A percentile compares a stretch with the other conserved stretches of the same genome.
Conservation (phyloP, 2,113 vertebrate species). For the Pardalotus punctatus region DNA sequence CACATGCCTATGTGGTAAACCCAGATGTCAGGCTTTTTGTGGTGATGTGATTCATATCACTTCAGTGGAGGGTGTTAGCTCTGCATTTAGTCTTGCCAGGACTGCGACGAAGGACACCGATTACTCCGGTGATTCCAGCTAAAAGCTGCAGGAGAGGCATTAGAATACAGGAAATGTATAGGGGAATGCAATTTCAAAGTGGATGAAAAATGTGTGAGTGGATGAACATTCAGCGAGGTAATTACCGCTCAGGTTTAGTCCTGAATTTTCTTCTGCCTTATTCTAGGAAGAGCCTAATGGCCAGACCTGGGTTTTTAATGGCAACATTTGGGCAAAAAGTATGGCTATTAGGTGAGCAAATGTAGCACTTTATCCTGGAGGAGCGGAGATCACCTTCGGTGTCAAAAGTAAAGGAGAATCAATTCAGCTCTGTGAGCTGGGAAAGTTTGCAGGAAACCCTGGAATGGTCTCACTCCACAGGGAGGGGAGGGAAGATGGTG, state of each 20-base stretch:
- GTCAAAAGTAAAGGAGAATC: constrained; percentile 57
- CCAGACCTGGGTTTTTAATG: constrained; percentile 63
- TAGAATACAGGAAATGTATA: constrained; percentile 60
- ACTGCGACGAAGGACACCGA: constrained; percentile 34
- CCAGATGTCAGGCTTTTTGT: constrained; percentile 55
- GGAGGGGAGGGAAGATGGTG: not conserved
- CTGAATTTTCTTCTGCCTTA: constrained; percentile 57
- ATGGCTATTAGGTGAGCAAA: constrained; percentile 64
- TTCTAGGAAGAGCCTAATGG: constrained; percentile 61
- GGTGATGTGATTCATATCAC: constrained; percentile 26
- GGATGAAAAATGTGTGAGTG: constrained; percentile 64
- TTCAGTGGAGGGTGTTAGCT: constrained; percentile 27
- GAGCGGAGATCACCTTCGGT: constrained; percentile 46
- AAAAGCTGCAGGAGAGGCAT: constrained; percentile 61
- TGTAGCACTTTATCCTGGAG: constrained; percentile 60
- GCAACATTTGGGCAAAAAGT: constrained; percentile 65
- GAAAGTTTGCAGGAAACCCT: constrained; percentile 8
- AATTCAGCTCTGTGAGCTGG: constrained; percentile 18
- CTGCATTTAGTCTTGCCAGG: constrained; percentile 53
- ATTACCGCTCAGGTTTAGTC: constrained; percentile 59
- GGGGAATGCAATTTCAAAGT: constrained; percentile 53
- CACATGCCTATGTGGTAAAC: not conserved
- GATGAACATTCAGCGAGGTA: constrained; percentile 55
- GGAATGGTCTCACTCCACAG: not conserved
- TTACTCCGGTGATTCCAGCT: constrained; percentile 53